Percentiles rank a stretch among this genome's conserved stretches.
phyloP scores from a whole-genome alignment of 2,888 invertebrate species.

The Margaritifera margaritifera region DNA sequence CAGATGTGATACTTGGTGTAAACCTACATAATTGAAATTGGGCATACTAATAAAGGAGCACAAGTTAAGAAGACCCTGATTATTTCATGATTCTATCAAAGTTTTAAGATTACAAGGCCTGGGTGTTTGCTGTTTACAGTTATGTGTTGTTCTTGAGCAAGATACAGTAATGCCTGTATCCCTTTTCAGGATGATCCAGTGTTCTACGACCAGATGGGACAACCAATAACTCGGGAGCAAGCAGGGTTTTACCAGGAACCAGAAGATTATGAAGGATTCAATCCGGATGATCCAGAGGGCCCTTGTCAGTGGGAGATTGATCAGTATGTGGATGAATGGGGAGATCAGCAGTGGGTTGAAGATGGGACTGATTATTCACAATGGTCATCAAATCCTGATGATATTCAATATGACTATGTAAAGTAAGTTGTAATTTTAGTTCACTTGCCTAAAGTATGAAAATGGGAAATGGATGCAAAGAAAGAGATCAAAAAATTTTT shows the following conservation, averaged over 20 bases:
- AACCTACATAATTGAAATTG: too few species aligned
- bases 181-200: constrained; percentile 56
- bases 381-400: constrained; percentile 9
- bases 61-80: too few species aligned
- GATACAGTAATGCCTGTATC: background rate
- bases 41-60: too few species aligned
- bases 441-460: too few species aligned
- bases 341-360: background rate
- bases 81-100: too few species aligned
- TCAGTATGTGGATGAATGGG: background rate
- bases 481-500: too few species aligned
- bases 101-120: too few species aligned
- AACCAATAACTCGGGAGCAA: constrained; percentile 56
- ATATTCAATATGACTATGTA: background rate
- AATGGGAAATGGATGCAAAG: too few species aligned
- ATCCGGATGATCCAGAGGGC: constrained; percentile 52
- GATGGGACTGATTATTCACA: background rate
- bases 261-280: constrained; percentile 44
- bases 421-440: too few species aligned
- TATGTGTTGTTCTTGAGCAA: background rate
- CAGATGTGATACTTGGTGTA: too few species aligned
- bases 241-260: constrained; percentile 50
- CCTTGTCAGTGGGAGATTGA: constrained; percentile 54
- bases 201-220: constrained; percentile 56
- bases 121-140: background rate